A percentile compares a stretch with the other conserved stretches of the same genome.
These are phyloP conservation scores for Cebidichthys violaceus DNA, from an alignment of 2,113 vertebrate species.

Conservation along the genomic window DNA sequence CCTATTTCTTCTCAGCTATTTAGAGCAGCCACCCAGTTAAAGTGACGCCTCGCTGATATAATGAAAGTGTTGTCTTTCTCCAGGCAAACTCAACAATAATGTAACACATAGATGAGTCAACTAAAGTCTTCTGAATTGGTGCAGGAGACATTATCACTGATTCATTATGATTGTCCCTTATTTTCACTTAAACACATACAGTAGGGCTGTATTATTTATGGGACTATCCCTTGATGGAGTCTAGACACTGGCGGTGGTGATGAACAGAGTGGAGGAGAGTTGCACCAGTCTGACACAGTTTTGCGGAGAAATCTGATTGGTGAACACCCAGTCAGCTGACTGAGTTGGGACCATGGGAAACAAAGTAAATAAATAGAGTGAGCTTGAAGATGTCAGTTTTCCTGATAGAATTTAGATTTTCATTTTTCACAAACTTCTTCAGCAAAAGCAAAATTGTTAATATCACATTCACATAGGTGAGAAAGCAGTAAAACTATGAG, in stretches of 20 bases:
- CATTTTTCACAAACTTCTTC: too few species aligned
- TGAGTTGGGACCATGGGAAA: neutral
- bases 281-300: too few species aligned
- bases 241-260: too few species aligned
- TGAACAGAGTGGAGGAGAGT: too few species aligned
- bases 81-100: neutral
- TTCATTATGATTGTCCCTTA: neutral
- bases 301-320: neutral
- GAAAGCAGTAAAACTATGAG: too few species aligned
- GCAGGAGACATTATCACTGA: neutral
- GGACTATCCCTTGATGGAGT: too few species aligned
- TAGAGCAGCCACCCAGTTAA: neutral
- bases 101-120: constrained; percentile 5
- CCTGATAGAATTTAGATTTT: too few species aligned
- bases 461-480: too few species aligned
- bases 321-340: neutral
- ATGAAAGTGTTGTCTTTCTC: neutral
- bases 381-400: too few species aligned
- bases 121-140: neutral
- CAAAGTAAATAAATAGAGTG: neutral
- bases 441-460: too few species aligned
- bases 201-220: too few species aligned
- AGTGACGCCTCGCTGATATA: neutral
- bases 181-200: neutral
- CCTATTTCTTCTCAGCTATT: constrained; percentile 7